Evolutionary conservation across 2,797 vertebrate species (phyloP), one percentile per base, ranked within the genome.

Genomic region (Poecilia velifera): DNA sequence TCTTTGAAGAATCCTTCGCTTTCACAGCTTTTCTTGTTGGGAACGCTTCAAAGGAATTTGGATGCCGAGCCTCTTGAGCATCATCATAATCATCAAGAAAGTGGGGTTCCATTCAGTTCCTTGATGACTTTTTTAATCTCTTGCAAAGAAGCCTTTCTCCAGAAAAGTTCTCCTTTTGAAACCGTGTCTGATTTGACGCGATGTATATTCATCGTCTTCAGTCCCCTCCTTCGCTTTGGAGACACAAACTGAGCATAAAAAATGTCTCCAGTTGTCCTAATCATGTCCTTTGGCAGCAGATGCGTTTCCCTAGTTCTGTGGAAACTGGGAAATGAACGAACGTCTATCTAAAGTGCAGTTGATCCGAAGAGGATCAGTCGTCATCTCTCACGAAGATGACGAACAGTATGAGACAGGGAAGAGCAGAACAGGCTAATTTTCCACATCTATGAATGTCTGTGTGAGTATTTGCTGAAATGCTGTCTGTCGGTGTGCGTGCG

Each of bases 331-430:
- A 70, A 73, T 83, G 45, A 76, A 85, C 87, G 72, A 78, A 88
- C 83, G 81, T 88, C 49, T 76, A 53, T 86, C 49, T 64, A 88
- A 87, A 88, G 88, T 86, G 82, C 84, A 90, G 87, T 88, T 90
- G 93, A 95, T 95, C 93, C 92, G 45, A 89, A 91, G 89, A 74
- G 77, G 93, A 95, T 95, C 93, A 93, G 83, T 91, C 90, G 92
- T 93, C 94, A 95, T 94, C 90, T 78, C 57, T 88, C 89, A 83
- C 81, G 89, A 91, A 77, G 91, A 95, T 94, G 94, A 94, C 86
- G 90, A 92, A 90, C 84, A 93, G 76, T 89, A 86, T 89, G 73
- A 90, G 86, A 91, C 77, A 87, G 87, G 79, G 20, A 90, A 91
- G 91, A 84, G 83, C 89, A 94, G 90, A 68, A 79, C 90, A 95